Conservation (phyloP, 2,888 invertebrate species). For the Epistrophe eligans region DNA sequence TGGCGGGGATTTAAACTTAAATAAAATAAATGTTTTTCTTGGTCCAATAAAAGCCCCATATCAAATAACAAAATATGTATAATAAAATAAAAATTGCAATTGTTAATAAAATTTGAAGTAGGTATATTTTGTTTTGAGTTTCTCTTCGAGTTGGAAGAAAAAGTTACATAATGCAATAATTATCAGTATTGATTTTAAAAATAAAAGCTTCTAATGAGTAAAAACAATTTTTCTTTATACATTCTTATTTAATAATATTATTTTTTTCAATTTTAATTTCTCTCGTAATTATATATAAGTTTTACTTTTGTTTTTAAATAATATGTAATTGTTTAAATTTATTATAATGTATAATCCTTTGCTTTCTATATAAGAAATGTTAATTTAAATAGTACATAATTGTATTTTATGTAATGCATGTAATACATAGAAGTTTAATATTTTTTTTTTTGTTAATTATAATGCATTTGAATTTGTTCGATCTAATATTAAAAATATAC, state of each 20-base stretch:
- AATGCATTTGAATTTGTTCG: conserved; percentile 63
- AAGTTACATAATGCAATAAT: conserved; percentile 5
- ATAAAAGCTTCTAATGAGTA: conserved; percentile 42
- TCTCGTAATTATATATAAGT: conserved; percentile 26
- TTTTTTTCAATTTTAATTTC: conserved; percentile 39
- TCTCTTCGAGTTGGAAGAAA: conserved; percentile 57
- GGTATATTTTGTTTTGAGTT: conserved; percentile 52
- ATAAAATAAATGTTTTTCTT: background rate
- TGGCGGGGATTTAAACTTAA: background rate
- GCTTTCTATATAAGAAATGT: conserved; percentile 1
- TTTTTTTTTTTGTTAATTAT: conserved; percentile 41
- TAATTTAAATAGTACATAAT: conserved; percentile 60
- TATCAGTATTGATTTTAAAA: conserved; percentile 13
- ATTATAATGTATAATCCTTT: conserved; percentile 1
- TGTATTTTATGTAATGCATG: conserved; percentile 49
- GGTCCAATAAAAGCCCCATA: background rate
- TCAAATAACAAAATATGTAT: background rate
- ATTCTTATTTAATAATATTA: conserved; percentile 40
- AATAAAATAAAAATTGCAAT: conserved; percentile 20
- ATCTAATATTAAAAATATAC: conserved; percentile 75
- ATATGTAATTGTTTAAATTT: background rate
- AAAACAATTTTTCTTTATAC: conserved; percentile 56
- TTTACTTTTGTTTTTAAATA: conserved; percentile 13
- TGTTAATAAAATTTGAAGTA: conserved; percentile 58
- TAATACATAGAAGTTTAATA: conserved; percentile 50